Conservation (phyloP, 2,113 vertebrate species). For the Siniperca chuatsi region DNA sequence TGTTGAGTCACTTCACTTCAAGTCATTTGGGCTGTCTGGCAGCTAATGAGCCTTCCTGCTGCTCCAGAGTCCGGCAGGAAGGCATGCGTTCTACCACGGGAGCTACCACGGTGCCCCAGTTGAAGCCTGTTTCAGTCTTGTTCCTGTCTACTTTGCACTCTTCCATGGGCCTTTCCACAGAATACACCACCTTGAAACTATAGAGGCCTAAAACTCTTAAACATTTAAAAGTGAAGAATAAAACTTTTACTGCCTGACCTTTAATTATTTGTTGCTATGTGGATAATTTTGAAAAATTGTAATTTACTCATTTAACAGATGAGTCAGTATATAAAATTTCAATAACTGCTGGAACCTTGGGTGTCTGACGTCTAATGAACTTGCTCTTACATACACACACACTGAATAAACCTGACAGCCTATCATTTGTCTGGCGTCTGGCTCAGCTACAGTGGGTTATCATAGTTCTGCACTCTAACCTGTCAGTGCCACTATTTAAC, state of each 20-base stretch:
- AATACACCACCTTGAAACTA: background rate
- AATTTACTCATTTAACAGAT: background rate
- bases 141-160: no score
- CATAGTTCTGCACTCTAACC: conserved; percentile 7
- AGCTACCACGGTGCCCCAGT: no score
- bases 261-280: background rate
- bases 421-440: background rate
- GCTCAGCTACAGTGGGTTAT: background rate
- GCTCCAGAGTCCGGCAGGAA: conserved; percentile 23
- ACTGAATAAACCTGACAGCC: background rate
- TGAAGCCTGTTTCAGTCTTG: no score
- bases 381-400: background rate
- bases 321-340: background rate
- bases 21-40: conserved; percentile 48
- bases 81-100: no score
- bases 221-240: no score
- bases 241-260: no score
- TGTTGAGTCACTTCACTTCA: conserved; percentile 49
- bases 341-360: background rate
- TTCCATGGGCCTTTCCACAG: background rate
- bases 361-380: background rate
- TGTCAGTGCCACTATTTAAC: background rate
- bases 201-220: background rate
- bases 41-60: conserved; percentile 63
- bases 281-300: background rate